Evolutionary conservation across 2,113 vertebrate genomes (phyloP).

Genomic region (Mirza zaza): DNA sequence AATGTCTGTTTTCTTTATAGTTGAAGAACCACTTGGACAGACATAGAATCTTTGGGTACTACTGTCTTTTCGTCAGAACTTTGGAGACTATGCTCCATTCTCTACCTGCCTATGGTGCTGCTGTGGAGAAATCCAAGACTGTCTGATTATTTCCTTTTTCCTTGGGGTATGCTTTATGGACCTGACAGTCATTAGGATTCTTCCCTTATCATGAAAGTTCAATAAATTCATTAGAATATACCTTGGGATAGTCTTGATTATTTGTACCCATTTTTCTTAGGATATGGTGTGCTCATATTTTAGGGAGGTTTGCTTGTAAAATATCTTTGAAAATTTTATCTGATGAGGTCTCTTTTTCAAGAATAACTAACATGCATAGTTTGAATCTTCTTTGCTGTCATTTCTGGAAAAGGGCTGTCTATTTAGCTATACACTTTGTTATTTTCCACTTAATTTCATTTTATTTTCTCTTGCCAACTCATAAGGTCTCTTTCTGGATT

Average conservation of each 20-base stretch:
- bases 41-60: not conserved
- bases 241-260: not conserved
- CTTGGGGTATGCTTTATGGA: not conserved
- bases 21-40: not conserved
- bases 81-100: not conserved
- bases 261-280: not conserved
- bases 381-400: not conserved
- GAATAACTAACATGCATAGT: not conserved
- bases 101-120: not conserved
- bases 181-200: not conserved
- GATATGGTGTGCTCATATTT: not conserved
- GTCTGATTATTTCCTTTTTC: not conserved
- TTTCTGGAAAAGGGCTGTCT: not conserved
- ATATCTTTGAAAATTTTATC: not conserved
- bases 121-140: not conserved
- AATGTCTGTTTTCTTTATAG: not conserved
- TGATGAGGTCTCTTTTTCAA: not conserved
- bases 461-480: not conserved
- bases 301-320: not conserved
- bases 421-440: not conserved
- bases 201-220: not conserved
- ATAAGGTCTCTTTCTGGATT: not conserved
- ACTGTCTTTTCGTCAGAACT: not conserved
- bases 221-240: not conserved
- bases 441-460: not conserved